These are phyloP conservation scores for Drosophila parabipectinata DNA, from an alignment of 1,140 invertebrate species.

Conservation along the genomic window DNA sequence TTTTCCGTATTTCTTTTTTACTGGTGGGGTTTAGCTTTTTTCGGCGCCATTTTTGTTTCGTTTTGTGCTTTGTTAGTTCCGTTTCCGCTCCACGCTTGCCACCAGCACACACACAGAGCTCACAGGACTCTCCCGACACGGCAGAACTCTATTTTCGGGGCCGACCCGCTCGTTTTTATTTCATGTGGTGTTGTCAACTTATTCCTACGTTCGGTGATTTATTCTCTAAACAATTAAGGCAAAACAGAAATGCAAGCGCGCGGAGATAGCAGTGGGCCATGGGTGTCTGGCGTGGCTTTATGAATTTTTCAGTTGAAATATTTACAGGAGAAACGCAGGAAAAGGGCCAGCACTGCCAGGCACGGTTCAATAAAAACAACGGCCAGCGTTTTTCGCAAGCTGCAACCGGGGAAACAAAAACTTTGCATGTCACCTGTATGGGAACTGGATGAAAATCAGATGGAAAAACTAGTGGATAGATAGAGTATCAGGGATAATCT, in stretches of 20 bases:
- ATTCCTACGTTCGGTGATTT: conserved; percentile 68
- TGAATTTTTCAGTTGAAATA: conserved; percentile 78
- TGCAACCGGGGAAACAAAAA: neutral
- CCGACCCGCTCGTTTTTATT: conserved; percentile 62
- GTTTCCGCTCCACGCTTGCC: conserved; percentile 55
- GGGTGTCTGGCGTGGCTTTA: conserved; percentile 46
- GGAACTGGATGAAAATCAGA: neutral
- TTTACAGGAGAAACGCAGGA: conserved; percentile 64
- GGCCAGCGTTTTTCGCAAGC: neutral
- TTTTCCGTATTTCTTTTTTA: conserved; percentile 17
- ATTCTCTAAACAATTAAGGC: conserved; percentile 80
- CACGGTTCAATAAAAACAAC: conserved; percentile 34
- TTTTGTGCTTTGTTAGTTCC: conserved; percentile 42
- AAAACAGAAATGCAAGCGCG: conserved; percentile 47
- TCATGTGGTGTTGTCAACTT: conserved; percentile 73
- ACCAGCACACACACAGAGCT: conserved; percentile 13
- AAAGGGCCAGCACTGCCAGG: conserved; percentile 39
- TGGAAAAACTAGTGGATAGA: neutral
- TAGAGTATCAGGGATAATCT: neutral
- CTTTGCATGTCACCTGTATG: neutral
- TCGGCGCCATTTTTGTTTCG: conserved; percentile 13
- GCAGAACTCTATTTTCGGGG: conserved; percentile 56
- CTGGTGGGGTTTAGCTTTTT: conserved; percentile 1
- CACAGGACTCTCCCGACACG: neutral
- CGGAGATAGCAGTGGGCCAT: conserved; percentile 3